Evolutionary conservation across 2,888 invertebrate species (phyloP).

Genomic region (Salpingus planirostris): DNA sequence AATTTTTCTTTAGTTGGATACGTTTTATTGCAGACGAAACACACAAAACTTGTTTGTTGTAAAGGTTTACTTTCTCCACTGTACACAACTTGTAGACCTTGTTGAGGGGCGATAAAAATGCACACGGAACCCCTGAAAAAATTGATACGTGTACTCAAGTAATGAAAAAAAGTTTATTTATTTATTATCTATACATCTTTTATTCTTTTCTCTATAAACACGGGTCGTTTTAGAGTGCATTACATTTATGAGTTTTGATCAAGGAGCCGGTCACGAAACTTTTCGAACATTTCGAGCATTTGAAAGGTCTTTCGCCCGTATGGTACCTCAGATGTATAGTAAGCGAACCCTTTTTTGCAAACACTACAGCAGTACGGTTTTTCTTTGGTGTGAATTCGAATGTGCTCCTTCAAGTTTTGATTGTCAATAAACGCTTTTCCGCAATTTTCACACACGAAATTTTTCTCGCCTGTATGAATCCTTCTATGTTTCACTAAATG

Average conservation of each 20-base stretch:
- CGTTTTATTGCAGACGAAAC: neutral
- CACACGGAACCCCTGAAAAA: too few species aligned
- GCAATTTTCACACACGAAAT: neutral
- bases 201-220: too few species aligned
- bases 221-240: neutral
- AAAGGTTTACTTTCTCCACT: too few species aligned
- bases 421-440: neutral
- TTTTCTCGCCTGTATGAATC: neutral
- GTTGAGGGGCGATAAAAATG: too few species aligned
- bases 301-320: constrained; percentile 50
- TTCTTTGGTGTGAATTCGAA: constrained; percentile 48
- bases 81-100: too few species aligned
- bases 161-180: neutral
- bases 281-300: constrained; percentile 47
- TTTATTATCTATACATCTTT: neutral
- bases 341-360: constrained; percentile 53
- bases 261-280: constrained; percentile 38
- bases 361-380: constrained; percentile 51
- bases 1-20: neutral
- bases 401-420: constrained; percentile 17
- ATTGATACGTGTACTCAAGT: too few species aligned
- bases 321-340: constrained; percentile 53
- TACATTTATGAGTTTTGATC: constrained; percentile 1
- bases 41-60: neutral
- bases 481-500: neutral